Conservation (phyloP, 2,113 vertebrate species). For the Oncorhynchus gorbuscha region DNA sequence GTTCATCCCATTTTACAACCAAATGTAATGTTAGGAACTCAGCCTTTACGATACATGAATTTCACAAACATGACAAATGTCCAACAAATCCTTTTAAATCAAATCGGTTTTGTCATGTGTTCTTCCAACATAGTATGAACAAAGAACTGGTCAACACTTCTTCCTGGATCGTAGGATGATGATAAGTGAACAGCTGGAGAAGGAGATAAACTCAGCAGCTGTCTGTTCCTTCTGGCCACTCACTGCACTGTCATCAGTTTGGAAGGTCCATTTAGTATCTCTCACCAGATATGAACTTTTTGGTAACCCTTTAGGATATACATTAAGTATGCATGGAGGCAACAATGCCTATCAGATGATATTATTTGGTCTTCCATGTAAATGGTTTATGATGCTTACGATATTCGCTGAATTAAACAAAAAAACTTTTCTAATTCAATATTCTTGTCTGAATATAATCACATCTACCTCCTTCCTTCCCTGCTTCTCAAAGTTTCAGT, state of each 20-base stretch:
- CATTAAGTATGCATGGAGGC: not conserved
- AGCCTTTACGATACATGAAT: too few species aligned
- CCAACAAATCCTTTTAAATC: not conserved
- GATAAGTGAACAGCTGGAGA: not conserved
- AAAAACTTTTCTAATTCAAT: too few species aligned
- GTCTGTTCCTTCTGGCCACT: not conserved
- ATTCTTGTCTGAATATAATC: constrained; percentile 12
- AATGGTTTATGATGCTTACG: not conserved
- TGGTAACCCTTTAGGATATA: not conserved
- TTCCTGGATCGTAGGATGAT: too few species aligned
- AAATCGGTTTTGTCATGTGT: not conserved
- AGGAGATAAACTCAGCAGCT: not conserved
- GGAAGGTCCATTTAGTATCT: too few species aligned
- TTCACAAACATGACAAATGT: not conserved
- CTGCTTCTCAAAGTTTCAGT: not conserved
- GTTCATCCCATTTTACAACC: too few species aligned
- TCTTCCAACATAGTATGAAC: too few species aligned
- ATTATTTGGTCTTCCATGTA: not conserved
- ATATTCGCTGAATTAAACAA: not conserved
- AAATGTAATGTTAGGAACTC: too few species aligned
- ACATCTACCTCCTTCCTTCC: not conserved
- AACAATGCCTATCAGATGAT: not conserved
- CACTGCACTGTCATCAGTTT: not conserved
- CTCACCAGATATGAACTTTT: not conserved
- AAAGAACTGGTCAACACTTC: too few species aligned